phyloP scores from a whole-genome alignment of 2,888 invertebrate genomes.

The Leptinotarsa juncta region DNA sequence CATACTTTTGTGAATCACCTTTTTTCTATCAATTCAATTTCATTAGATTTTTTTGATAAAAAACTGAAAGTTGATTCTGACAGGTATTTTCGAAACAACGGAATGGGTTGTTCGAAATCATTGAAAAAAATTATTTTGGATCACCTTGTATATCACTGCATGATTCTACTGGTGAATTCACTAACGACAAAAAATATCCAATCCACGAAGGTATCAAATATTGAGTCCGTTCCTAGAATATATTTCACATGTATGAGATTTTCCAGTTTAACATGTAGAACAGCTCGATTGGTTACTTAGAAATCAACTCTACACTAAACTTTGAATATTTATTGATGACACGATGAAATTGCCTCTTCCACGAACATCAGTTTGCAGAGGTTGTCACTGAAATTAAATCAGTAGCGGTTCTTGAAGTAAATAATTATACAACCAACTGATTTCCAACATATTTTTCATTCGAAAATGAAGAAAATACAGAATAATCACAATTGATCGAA shows the following conservation, averaged over 20 bases:
- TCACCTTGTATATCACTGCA: too few relatives aligned
- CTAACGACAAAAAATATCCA: neutral
- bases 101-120: too few relatives aligned
- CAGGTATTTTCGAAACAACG: too few relatives aligned
- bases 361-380: neutral
- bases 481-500: too few relatives aligned
- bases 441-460: too few relatives aligned
- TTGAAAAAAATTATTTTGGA: too few relatives aligned
- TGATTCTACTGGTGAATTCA: too few relatives aligned
- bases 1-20: too few relatives aligned
- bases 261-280: neutral
- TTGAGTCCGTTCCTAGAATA: neutral
- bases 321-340: neutral
- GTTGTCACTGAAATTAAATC: neutral
- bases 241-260: slow-evolving; percentile 1
- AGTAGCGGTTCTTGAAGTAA: neutral
- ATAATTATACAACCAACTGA: neutral
- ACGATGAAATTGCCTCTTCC: neutral
- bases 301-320: neutral
- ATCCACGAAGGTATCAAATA: neutral
- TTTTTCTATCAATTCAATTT: too few relatives aligned
- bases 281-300: neutral
- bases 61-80: too few relatives aligned
- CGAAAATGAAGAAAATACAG: too few relatives aligned
- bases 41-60: too few relatives aligned